These are phyloP conservation scores for Melanotaenia nigrans DNA, from an alignment of 2,797 vertebrate genomes.

Conservation along the genomic window DNA sequence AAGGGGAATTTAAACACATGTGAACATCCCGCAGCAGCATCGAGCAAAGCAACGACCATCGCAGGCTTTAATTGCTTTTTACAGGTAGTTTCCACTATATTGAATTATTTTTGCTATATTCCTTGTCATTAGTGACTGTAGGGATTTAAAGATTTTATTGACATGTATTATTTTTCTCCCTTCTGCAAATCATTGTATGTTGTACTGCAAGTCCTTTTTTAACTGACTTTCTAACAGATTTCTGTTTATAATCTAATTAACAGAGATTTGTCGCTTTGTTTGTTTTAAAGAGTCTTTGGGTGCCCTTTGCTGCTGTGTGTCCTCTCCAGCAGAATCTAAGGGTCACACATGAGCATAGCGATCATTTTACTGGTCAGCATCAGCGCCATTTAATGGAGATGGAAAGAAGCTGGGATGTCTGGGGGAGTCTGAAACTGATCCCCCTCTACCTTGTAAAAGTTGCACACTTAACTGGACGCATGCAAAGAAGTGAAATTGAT, in stretches of 20 bases:
- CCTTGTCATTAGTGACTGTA: neutral
- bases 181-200: neutral
- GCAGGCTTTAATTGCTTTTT: neutral
- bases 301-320: neutral
- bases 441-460: conserved; percentile 72
- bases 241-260: neutral
- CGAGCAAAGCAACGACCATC: no score
- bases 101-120: neutral
- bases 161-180: neutral
- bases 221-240: neutral
- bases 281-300: neutral
- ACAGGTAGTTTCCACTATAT: neutral
- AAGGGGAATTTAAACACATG: no score
- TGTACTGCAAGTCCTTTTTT: neutral
- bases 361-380: conserved; percentile 69
- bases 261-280: neutral
- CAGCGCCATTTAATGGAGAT: conserved; percentile 54
- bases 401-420: conserved; percentile 65
- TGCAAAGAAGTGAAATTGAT: conserved; percentile 74
- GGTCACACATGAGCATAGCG: conserved; percentile 47
- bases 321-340: conserved; percentile 15
- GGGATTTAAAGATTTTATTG: no score
- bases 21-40: no score
- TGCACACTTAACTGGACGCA: conserved; percentile 70
- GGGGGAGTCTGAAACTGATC: conserved; percentile 71